Base-by-base conservation (phyloP, 2,888 invertebrate species). In the Linnaemya tessellans region DNA sequence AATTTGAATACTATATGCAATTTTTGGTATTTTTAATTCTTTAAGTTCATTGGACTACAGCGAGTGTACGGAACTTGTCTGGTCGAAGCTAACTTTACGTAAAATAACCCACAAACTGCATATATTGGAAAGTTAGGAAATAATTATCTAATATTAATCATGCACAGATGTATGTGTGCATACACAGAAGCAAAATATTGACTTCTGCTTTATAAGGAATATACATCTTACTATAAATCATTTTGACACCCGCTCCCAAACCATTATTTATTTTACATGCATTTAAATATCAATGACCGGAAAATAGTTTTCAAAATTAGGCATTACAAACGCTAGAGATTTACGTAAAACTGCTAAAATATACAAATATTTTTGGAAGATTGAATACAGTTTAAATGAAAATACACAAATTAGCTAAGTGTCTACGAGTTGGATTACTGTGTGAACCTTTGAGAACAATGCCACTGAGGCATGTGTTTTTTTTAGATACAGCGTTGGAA, bases 341-440 rank as follows among this genome's bases (percentile, higher is more conserved):
- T 70, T 64, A 77, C 70, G 51, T 83, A 65, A 56, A 71, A 90
- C 88, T 86, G 54, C 10, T 18, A 11, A 64, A 25, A 65, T 51
- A 25, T 7, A 20, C 11, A 20, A 25, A 25, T 46, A 51, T 60
- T 70, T 62, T 54, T 38, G 13, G 54, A 64, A 88, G 89, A 89
- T 84, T 88, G 89, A 90, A 91, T 84, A 90, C 89, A 88, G 78
- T 89, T 90, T 90, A 88, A 84, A 89, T 88, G 84, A 88, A 87
- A 89, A 90, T 88, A 89, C 90, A 91, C 90, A 91, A 92, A 92
- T 91, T 91, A 90, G 90, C 88, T 89, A 80, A 58, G 43, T 70
- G 78, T 54, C 70, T 79, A 43, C 41, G 35, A 74, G 62, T 22
- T 65, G 82, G 71, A 70, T 82, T 88, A 90, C 89, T 91, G 90